These are phyloP conservation scores for Daptonema setosum DNA, from an alignment of 2,888 invertebrate genomes.

Conservation along the genomic window DNA sequence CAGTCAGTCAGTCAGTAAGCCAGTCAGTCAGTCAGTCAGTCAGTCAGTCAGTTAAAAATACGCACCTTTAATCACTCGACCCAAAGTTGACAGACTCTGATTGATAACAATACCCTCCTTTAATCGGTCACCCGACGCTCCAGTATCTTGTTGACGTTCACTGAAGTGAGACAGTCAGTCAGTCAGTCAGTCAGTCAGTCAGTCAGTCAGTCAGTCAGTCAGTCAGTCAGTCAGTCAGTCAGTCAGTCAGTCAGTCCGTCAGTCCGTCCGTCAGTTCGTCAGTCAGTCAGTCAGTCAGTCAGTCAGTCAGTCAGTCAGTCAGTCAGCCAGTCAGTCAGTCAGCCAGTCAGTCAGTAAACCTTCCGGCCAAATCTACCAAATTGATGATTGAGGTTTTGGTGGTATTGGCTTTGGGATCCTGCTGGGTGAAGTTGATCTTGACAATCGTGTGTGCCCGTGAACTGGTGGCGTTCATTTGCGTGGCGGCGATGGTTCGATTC, in stretches of 20 bases:
- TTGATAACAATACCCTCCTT: constrained; percentile 41
- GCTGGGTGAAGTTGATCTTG: constrained; percentile 36
- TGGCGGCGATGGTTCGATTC: constrained; percentile 36
- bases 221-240: too few relatives aligned
- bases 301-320: too few relatives aligned
- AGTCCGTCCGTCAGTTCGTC: too few relatives aligned
- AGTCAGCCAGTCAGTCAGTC: too few relatives aligned
- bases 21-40: too few relatives aligned
- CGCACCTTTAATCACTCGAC: constrained; percentile 33
- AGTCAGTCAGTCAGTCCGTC: too few relatives aligned
- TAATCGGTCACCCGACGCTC: constrained; percentile 36
- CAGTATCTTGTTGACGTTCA: constrained; percentile 37
- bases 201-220: too few relatives aligned
- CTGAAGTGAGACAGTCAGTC: constrained; percentile 22
- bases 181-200: background rate
- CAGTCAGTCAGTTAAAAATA: background rate
- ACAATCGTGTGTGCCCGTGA: constrained; percentile 37
- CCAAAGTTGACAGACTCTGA: constrained; percentile 36
- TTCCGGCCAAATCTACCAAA: constrained; percentile 39
- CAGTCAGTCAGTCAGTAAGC: too few relatives aligned
- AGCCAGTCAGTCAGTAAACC: constrained; percentile 29
- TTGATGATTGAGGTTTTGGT: constrained; percentile 33
- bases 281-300: too few relatives aligned
- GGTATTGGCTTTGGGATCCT: constrained; percentile 27
- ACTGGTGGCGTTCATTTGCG: constrained; percentile 40